Evolutionary conservation across 1,140 invertebrate species (phyloP), one percentile per base, ranked within the genome.

Genomic region (Charaxes varanes): DNA sequence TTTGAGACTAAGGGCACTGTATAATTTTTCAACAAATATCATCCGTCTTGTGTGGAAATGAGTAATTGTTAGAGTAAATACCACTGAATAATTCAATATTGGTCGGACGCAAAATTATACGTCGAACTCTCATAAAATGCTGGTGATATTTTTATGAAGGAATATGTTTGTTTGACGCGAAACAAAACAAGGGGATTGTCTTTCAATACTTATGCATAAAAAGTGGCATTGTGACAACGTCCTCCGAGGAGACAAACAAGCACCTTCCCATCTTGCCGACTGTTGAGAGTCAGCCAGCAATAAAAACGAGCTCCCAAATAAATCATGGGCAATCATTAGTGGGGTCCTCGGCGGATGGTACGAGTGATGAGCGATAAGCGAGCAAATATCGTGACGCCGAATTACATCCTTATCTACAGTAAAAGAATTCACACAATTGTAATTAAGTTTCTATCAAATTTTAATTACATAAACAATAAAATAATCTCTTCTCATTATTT

Each of bases 291-390:
- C 44, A 34, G 53, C 37, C 42, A 17, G 33, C 53, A 42, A 45
- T 57, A 57, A 57, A 57, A 57, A 53, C 45, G 47, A 27, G 43
- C 41, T 53, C 33, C 50, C 41, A 47, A 53, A 57, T 57, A 57
- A 57, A 57, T 56, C 53, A 56, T 56, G 53, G 49, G 44, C 37
- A 48, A 56, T 56, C 53, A 56, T 56, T 56, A 56, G 53, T 45
- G 44, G 44, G 42, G 37, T 40, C 46, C 37, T 46, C 30, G 27
- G 18, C 24, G 22, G 4, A 1, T 8, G 43, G 23, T 11, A 11
- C 19, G 28, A 43, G 16, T n/a, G 4, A 43, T 5, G 19, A 15
- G 41, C 26, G 24, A 10, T n/a, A 4, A 31, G 33, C 21, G 38
- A 2, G n/a, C 7, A 17, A 1, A 8, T 19, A n/a, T 6, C 12